Evolutionary conservation across 2,797 vertebrate genomes (phyloP), one percentile per base, ranked within the genome.

Genomic region (Amblyopsis hoosieri): DNA sequence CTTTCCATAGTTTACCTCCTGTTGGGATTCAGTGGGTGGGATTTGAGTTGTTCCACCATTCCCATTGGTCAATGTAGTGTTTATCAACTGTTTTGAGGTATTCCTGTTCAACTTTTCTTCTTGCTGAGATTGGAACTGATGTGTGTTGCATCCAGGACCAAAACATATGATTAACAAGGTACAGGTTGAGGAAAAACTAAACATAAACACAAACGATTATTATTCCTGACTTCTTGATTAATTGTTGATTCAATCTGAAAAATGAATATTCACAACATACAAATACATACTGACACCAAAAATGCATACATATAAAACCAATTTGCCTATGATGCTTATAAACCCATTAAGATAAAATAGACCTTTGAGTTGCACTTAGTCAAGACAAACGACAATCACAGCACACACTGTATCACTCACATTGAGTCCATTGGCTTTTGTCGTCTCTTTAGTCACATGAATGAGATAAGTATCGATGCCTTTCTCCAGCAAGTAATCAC

Each of bases 401-500:
- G 51, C 19, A 45, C 12, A 15, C 13, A 12, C 13, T 15, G 7
- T 29, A 54, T 63, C 10, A 83, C 95, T 94, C 81, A 98, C 96
- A 62, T 85, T 91, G 70, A 94, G 87, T 49, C 89, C 89, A 0
- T 90, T 92, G 14, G 74, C 83, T 57, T 72, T 12, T 1, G 81
- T 66, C 0, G 80, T 84, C 45, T 90, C 82, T 75, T 91, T 89
- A 3, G 94, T 85, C 6, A 94, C 89, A 0, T 93, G 56, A 9
- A 99, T 87, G 59, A 99, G 90, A 76, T 96, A 98, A 2, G 97
- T 99, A 3, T 95, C 84, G 0, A 98, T 97, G 81, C 95, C 95
- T 84, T 96, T 98, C 89, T 98, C 96, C 74, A 94, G 88, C 61
- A 99, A 92, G 90, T 98, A 96, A 15, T 98, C 96, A 0, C 95